Evolutionary conservation across 2,888 invertebrate species (phyloP).

Genomic region (Heliconius charithonia): DNA sequence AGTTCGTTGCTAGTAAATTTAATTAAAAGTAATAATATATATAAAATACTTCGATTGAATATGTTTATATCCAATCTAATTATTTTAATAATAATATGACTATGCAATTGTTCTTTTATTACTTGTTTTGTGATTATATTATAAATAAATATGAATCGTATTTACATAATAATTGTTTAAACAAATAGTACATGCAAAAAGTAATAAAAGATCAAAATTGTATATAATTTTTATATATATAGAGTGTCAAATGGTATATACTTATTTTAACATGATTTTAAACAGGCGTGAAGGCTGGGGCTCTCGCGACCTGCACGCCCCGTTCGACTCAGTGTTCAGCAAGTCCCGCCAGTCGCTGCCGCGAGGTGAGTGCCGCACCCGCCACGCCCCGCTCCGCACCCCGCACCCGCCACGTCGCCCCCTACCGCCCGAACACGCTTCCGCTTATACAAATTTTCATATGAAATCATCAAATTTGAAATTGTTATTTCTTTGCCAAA

Average conservation of each 20-base stretch:
- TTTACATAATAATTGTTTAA: not conserved
- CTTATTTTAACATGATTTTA: slow-evolving; percentile 17
- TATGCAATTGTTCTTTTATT: not conserved
- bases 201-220: no score
- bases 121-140: not conserved
- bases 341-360: slow-evolving; percentile 84
- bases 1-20: slow-evolving; percentile 53
- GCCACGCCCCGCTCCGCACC: slow-evolving; percentile 47
- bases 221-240: no score
- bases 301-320: slow-evolving; percentile 88
- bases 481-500: not conserved
- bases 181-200: no score
- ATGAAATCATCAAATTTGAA: not conserved
- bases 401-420: slow-evolving; percentile 13
- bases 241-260: not conserved
- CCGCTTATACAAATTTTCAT: slow-evolving; percentile 15
- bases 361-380: slow-evolving; percentile 85
- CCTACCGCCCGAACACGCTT: slow-evolving; percentile 32
- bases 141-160: not conserved
- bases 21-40: not conserved
- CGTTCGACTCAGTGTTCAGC: slow-evolving; percentile 89
- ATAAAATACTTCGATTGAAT: no score
- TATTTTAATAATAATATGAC: not conserved
- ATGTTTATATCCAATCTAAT: not conserved
- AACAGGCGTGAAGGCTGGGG: slow-evolving; percentile 81